Evolutionary conservation across 2,797 vertebrate species (phyloP).

Genomic region (Anabas testudineus): DNA sequence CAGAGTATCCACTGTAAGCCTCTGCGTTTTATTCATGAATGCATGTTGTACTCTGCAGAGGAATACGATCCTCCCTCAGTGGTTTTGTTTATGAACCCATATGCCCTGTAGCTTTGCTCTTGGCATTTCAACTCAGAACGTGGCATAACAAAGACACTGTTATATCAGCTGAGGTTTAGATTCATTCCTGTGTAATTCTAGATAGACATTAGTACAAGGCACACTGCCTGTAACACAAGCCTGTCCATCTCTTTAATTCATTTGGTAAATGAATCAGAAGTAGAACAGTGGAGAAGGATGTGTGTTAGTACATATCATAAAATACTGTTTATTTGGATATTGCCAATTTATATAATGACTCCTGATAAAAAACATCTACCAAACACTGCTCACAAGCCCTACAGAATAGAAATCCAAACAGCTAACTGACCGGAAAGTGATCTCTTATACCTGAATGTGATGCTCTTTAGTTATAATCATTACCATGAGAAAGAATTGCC

Average conservation of each 20-base stretch:
- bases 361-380: not conserved
- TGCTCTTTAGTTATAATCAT: not conserved
- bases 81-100: constrained; percentile 50
- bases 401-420: not conserved
- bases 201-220: constrained; percentile 41
- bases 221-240: constrained; percentile 56
- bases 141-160: constrained; percentile 41
- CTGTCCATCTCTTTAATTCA: constrained; percentile 64
- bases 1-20: constrained; percentile 46
- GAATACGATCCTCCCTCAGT: constrained; percentile 47
- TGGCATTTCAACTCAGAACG: constrained; percentile 36
- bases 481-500: constrained; percentile 12
- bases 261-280: constrained; percentile 61
- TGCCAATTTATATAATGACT: not conserved
- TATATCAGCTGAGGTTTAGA: constrained; percentile 39
- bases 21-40: constrained; percentile 66
- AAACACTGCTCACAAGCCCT: constrained; percentile 9
- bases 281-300: not conserved
- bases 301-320: constrained; percentile 3
- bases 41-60: constrained; percentile 46
- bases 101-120: constrained; percentile 31
- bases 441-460: not conserved
- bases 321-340: constrained; percentile 7
- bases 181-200: constrained; percentile 64
- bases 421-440: constrained; percentile 16